Base-by-base conservation (phyloP, 2,888 invertebrate genomes). In the Troides aeacus region DNA sequence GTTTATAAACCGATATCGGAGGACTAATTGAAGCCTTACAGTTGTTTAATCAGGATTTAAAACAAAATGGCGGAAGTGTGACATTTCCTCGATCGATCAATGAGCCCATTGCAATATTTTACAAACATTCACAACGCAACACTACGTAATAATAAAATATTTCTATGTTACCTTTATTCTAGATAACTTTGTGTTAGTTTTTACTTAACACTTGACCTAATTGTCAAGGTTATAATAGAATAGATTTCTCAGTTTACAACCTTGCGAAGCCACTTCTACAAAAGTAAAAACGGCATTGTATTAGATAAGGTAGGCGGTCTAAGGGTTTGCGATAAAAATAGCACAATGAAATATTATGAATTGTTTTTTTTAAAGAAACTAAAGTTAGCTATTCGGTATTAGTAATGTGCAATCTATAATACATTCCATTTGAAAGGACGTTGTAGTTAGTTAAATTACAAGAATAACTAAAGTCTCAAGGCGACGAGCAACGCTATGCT, bases 161-260 rank as follows among this genome's bases (percentile, higher is more conserved):
- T 69, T 61, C 60, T 61, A 39, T 61, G 64, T 61, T 23, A 42
- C 30, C 24, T 61, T 53, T 61, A 64, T 69, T 64, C 68, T 64
- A 56, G 56, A 50, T 39, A 39, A 53, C 42, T 61, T 64, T 64
- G 59, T 69, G 61, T 69, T 64, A 64, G 39, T 61, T 56, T 61
- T 61, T 60, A 60, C 56, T 53, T 61, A 69, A 69, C 68, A 69
- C 68, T 69, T 69, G 68, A 69, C 68, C 68, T 56, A 64, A 60
- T 64, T 68, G 57, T 64, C 68, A 69, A 64, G 68, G 68, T 69
- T 56, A 62, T 60, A 69, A 68, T 69, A 64, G 68, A 69, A 69
- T 69, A 60, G 60, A 69, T 64, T 69, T 61, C 56, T 53, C 64
- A 64, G 60, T 64, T 68, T 60, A 66, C 17, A 69, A 69, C 64